Evolutionary conservation across 2,888 invertebrate species (phyloP).

Genomic region (Eupithecia pulchellata): DNA sequence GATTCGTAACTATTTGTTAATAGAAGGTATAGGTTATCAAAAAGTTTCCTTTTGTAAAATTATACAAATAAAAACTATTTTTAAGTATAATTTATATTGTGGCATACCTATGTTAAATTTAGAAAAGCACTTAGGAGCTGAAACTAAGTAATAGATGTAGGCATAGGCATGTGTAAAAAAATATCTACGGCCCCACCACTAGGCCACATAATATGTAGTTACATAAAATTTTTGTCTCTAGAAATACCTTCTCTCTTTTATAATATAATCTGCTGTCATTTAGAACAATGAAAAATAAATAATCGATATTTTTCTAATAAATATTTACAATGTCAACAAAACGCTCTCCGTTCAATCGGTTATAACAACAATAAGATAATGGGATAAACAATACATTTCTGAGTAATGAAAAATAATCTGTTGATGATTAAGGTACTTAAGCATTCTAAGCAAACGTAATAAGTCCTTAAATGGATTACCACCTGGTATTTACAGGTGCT

Average conservation of each 20-base stretch:
- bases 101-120: no score
- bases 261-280: neutral
- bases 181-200: no score
- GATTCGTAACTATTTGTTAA: neutral
- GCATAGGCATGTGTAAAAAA: no score
- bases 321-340: neutral
- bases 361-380: slow-evolving; percentile 19
- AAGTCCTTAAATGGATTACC: slow-evolving; percentile 3
- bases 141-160: no score
- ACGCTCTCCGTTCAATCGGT: neutral
- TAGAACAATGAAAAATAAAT: neutral
- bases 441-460: slow-evolving; percentile 5
- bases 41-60: no score
- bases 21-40: no score
- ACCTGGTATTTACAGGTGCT: slow-evolving; percentile 11
- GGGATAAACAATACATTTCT: slow-evolving; percentile 10
- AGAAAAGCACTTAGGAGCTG: no score
- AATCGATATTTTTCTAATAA: neutral
- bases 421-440: slow-evolving; percentile 14
- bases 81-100: no score
- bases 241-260: neutral
- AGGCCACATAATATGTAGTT: no score
- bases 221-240: neutral
- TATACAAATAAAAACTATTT: no score
- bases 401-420: slow-evolving; percentile 21